Conservation (phyloP, 2,888 invertebrate species). For the Heliconius ismenius region DNA sequence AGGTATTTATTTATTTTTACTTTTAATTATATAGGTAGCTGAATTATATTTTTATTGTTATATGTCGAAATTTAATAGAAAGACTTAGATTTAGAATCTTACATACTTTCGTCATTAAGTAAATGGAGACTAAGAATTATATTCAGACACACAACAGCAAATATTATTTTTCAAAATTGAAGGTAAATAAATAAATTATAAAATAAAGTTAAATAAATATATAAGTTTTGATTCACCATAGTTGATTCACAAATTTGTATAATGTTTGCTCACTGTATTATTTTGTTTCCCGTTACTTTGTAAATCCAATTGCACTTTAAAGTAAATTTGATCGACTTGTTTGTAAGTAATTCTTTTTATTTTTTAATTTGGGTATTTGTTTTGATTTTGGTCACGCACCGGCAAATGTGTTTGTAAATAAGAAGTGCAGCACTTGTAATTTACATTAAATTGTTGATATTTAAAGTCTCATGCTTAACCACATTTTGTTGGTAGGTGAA, state of each 20-base stretch:
- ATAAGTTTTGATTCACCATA: not conserved
- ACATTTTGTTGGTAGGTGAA: conserved; percentile 10
- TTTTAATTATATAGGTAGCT: not conserved
- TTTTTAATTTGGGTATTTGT: conserved; percentile 20
- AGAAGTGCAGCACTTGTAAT: not conserved
- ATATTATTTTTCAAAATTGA: too few relatives aligned
- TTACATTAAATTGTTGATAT: conserved; percentile 19
- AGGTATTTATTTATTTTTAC: conserved; percentile 78
- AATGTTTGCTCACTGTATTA: not conserved
- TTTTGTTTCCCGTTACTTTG: not conserved
- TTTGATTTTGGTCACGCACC: conserved; percentile 35
- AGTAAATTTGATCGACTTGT: not conserved
- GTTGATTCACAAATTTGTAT: not conserved
- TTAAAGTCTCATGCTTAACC: conserved; percentile 11
- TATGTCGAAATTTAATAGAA: too few relatives aligned
- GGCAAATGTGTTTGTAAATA: conserved; percentile 24
- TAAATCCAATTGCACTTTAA: not conserved
- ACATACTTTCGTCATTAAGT: too few relatives aligned
- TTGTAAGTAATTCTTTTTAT: not conserved
- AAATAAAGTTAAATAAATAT: not conserved
- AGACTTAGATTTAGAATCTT: too few relatives aligned
- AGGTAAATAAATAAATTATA: too few relatives aligned
- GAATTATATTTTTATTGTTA: too few relatives aligned
- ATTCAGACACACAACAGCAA: too few relatives aligned
- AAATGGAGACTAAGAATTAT: too few relatives aligned